Evolutionary conservation across 2,888 invertebrate genomes (phyloP).

Genomic region (Diplolepis rosae): DNA sequence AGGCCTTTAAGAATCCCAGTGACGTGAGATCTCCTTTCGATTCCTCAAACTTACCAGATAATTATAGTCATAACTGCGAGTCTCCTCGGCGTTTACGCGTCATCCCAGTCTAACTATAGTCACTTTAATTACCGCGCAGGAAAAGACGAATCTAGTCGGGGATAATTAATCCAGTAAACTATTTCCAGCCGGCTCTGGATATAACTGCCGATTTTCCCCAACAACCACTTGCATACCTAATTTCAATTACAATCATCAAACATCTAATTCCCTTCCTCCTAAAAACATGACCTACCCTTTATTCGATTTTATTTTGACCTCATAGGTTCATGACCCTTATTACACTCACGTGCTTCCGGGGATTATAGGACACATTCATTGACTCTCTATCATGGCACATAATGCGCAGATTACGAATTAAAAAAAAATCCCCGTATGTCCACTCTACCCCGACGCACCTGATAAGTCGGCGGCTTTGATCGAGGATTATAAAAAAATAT

Average conservation of each 20-base stretch:
- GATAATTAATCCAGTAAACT: slow-evolving; percentile 17
- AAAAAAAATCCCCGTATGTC: not conserved
- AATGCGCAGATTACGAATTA: not conserved
- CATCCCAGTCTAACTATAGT: slow-evolving; percentile 52
- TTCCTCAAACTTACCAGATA: slow-evolving; percentile 55
- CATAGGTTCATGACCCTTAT: not conserved
- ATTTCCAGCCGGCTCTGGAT: slow-evolving; percentile 22
- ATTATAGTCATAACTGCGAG: slow-evolving; percentile 61
- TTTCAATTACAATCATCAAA: not conserved
- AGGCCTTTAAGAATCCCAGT: slow-evolving; percentile 40
- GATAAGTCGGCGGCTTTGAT: slow-evolving; percentile 17
- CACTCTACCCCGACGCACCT: not conserved
- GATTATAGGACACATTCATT: not conserved
- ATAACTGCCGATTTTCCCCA: not conserved
- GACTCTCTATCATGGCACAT: not conserved
- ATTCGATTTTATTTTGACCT: not conserved
- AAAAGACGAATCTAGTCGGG: slow-evolving; percentile 14
- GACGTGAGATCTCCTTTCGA: slow-evolving; percentile 34
- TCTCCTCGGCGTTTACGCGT: slow-evolving; percentile 52
- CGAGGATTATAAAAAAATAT: slow-evolving; percentile 9
- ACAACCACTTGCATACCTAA: not conserved
- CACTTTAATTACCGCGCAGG: slow-evolving; percentile 6
- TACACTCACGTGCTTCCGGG: not conserved
- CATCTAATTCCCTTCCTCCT: not conserved
- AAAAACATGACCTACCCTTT: not conserved